phyloP scores from a whole-genome alignment of 1,140 invertebrate species.

The Pseudomyrmex flavicornis region DNA sequence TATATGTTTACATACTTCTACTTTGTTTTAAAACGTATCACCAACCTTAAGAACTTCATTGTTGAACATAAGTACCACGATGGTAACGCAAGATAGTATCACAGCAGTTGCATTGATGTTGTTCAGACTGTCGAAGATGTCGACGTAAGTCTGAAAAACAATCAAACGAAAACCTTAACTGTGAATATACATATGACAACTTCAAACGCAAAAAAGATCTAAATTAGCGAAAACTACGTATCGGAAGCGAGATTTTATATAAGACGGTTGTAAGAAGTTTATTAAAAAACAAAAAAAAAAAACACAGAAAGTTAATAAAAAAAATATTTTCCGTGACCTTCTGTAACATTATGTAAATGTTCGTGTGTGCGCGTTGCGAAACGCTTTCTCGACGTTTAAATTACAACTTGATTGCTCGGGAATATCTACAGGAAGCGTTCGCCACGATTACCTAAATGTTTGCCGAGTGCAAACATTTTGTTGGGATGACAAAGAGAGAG shows the following conservation, averaged over 20 bases:
- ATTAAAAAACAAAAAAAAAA: not conserved
- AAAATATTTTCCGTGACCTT: conserved; percentile 26
- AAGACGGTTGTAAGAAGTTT: not conserved
- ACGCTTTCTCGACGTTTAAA: conserved; percentile 27
- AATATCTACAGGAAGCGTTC: conserved; percentile 35
- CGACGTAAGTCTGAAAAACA: conserved; percentile 88
- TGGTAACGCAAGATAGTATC: conserved; percentile 89
- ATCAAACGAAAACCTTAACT: conserved; percentile 20
- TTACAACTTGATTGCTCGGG: conserved; percentile 31
- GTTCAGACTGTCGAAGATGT: conserved; percentile 87
- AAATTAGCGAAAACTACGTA: not conserved
- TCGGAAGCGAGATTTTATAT: not conserved
- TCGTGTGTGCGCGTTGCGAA: not conserved
- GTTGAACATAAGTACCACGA: conserved; percentile 90
- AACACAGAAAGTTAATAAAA: too few species aligned
- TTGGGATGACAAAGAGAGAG: not conserved
- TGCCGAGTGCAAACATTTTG: conserved; percentile 31
- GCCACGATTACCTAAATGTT: conserved; percentile 22
- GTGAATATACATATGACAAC: not conserved
- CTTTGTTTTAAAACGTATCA: not conserved
- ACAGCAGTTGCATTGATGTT: conserved; percentile 89
- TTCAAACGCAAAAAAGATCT: not conserved
- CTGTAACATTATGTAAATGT: conserved; percentile 2
- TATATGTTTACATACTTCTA: not conserved
- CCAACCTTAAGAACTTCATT: conserved; percentile 92